Percentiles rank a stretch among this genome's conserved stretches.
phyloP scores from a whole-genome alignment of 1,140 invertebrate genomes.

The Melipona quadrifasciata region DNA sequence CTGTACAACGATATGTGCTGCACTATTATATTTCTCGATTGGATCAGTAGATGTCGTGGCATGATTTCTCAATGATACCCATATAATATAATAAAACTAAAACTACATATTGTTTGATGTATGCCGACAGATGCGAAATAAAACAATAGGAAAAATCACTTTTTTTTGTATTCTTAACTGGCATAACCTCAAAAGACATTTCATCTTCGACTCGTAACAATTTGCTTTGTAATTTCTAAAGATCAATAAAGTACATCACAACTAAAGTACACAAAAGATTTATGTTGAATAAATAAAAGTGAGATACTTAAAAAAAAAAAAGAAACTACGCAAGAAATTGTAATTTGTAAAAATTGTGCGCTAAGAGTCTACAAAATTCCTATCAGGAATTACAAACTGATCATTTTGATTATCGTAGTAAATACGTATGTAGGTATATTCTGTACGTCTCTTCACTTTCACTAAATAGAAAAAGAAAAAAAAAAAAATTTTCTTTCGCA shows the following conservation, averaged over 20 bases:
- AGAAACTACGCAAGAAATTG: neutral
- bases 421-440: neutral
- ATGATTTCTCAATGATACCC: neutral
- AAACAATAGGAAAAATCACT: neutral
- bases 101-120: constrained; percentile 13
- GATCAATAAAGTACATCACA: neutral
- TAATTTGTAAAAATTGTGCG: too few relatives aligned
- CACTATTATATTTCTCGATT: neutral
- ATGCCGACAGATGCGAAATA: constrained; percentile 9
- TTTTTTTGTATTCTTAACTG: neutral
- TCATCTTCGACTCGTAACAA: neutral
- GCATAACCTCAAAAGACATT: neutral
- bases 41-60: constrained; percentile 20
- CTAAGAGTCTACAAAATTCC: too few relatives aligned
- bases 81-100: constrained; percentile 12
- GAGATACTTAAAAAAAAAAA: neutral
- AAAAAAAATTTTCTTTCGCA: neutral
- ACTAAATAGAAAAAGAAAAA: neutral
- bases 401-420: neutral
- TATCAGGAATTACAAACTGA: neutral
- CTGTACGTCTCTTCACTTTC: neutral
- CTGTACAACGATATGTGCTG: neutral
- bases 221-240: neutral
- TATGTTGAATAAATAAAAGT: neutral
- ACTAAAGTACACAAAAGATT: too few relatives aligned